Conservation (phyloP, 2,797 vertebrate species). For the Cichlasoma orientale region DNA sequence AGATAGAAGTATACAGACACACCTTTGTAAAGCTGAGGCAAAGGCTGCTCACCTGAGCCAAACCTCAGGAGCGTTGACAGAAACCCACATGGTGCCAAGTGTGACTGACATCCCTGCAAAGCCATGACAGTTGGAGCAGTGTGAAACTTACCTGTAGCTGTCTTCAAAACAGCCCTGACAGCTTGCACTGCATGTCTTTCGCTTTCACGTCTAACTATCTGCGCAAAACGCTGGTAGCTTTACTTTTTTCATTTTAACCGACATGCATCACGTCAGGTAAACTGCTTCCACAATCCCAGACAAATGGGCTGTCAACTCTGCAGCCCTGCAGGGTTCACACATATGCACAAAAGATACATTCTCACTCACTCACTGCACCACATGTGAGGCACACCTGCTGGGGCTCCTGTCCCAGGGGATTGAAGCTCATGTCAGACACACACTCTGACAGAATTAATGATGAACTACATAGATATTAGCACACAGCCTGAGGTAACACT, state of each 20-base stretch:
- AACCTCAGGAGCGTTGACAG: slow-evolving; percentile 45
- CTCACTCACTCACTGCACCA: neutral
- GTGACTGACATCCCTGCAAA: slow-evolving; percentile 39
- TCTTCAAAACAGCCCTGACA: slow-evolving; percentile 48
- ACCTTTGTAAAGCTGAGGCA: slow-evolving; percentile 29
- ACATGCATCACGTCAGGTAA: neutral
- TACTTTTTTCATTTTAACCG: neutral
- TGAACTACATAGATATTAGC: slow-evolving; percentile 82
- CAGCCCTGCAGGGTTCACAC: slow-evolving; percentile 2
- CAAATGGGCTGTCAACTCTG: slow-evolving; percentile 3
- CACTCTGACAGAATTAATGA: slow-evolving; percentile 80
- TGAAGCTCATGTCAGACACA: slow-evolving; percentile 75
- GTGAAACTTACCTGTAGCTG: slow-evolving; percentile 12
- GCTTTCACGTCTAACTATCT: neutral
- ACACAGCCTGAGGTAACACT: slow-evolving; percentile 74
- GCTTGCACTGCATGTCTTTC: slow-evolving; percentile 22
- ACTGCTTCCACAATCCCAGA: slow-evolving; percentile 4
- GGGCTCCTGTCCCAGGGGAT: slow-evolving; percentile 39
- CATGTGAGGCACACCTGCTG: slow-evolving; percentile 60
- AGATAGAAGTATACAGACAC: slow-evolving; percentile 24
- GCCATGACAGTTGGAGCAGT: slow-evolving; percentile 29
- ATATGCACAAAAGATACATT: slow-evolving; percentile 10
- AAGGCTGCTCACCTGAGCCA: slow-evolving; percentile 45
- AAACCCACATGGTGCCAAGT: slow-evolving; percentile 31
- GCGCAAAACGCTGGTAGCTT: neutral